These are phyloP conservation scores for Hypercompe scribonia DNA, from an alignment of 2,888 invertebrate species.

Conservation along the genomic window DNA sequence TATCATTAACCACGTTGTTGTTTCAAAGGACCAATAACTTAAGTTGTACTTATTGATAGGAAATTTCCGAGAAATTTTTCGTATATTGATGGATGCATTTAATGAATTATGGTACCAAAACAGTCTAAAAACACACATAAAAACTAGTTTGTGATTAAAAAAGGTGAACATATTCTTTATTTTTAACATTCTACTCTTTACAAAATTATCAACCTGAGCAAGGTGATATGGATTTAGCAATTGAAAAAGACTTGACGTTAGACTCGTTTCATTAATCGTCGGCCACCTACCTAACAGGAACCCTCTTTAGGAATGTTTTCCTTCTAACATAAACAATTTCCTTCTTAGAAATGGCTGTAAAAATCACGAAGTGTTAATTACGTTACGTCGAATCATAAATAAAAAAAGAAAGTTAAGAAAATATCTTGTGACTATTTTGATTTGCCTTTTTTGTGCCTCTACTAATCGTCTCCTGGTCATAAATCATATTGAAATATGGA, in stretches of 20 bases:
- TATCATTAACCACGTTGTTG: slow-evolving; percentile 20
- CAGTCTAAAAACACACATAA: neutral
- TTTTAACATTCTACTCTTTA: neutral
- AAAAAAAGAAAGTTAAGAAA: too few relatives aligned
- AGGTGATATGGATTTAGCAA: too few relatives aligned
- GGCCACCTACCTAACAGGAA: too few relatives aligned
- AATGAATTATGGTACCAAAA: neutral
- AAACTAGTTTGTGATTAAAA: too few relatives aligned
- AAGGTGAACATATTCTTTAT: too few relatives aligned
- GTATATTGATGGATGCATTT: neutral
- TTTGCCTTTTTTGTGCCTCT: too few relatives aligned
- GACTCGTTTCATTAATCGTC: neutral
- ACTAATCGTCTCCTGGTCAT: too few relatives aligned
- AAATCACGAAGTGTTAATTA: too few relatives aligned
- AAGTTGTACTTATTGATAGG: neutral
- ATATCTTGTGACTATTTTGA: too few relatives aligned
- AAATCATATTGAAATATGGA: neutral
- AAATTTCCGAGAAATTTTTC: neutral
- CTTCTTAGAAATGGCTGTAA: too few relatives aligned
- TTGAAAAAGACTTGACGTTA: neutral
- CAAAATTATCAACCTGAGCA: neutral
- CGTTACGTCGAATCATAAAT: neutral
- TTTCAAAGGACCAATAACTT: neutral
- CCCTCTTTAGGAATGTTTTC: too few relatives aligned
- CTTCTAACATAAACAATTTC: too few relatives aligned